Evolutionary conservation across 2,888 invertebrate genomes (phyloP).

Genomic region (Tupiocoris notatus): DNA sequence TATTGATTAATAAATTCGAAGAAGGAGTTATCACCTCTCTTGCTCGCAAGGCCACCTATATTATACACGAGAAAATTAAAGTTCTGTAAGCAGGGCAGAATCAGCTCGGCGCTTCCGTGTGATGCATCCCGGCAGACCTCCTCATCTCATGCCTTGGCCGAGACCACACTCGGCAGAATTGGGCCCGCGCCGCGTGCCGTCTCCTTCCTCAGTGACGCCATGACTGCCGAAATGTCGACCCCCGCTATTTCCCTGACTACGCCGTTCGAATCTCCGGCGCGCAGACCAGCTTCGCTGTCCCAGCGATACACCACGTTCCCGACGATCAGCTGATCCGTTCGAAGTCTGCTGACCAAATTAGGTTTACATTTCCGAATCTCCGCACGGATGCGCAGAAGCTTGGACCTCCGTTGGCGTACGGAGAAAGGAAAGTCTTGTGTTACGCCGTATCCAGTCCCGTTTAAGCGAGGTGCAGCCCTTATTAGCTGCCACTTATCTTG

Average conservation of each 20-base stretch:
- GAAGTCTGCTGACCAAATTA: not conserved
- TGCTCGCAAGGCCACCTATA: not conserved
- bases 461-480: not conserved
- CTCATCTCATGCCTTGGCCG: not conserved
- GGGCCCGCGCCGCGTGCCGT: not conserved
- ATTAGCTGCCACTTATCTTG: slow-evolving; percentile 8
- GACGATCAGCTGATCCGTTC: slow-evolving; percentile 2
- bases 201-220: not conserved
- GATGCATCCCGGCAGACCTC: slow-evolving; percentile 7
- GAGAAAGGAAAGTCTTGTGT: slow-evolving; percentile 6
- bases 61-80: slow-evolving; percentile 6
- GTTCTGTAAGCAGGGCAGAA: not conserved
- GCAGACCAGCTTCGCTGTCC: slow-evolving; percentile 1
- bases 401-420: not conserved
- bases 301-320: slow-evolving; percentile 1
- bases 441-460: not conserved
- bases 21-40: slow-evolving; percentile 1
- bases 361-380: not conserved
- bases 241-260: not conserved
- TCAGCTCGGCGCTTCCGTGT: not conserved
- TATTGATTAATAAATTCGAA: not conserved
- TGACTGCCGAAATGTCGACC: not conserved
- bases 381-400: not conserved
- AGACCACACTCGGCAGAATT: not conserved
- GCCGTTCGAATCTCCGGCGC: not conserved